Evolutionary conservation across 1,140 invertebrate genomes (phyloP), one percentile per base, ranked within the genome.

Genomic region (Cotesia typhae): DNA sequence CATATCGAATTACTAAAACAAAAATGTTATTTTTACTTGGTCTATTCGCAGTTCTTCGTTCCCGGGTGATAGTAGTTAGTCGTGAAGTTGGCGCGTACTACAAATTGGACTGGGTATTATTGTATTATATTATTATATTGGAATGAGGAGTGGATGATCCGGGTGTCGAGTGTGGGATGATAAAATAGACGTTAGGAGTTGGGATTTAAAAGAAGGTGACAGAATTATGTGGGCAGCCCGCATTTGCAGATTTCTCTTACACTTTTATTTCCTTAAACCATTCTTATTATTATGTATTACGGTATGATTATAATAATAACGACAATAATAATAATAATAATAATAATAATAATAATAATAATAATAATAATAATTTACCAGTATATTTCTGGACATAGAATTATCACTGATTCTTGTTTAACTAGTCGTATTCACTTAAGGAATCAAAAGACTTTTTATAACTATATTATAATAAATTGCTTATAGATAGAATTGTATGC

Each of bases 201-300:
- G n/a, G 4, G 9, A 41, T 64, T 9, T 64, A 12, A 64, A 68
- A 55, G 36, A 57, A 68, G 66, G 55, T 55, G 41, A 57, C 35
- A 57, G 66, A 52, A 37, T 57, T 60, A 70, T 70, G 67, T 70
- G 67, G 67, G 67, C 59, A 61, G 53, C 66, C 66, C 66, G 66
- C 41, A 47, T 47, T 47, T 10, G 41, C 66, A 68, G 66, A 68
- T 57, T 68, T 68, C 52, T 57, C 52, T 36, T 51, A 12, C 12
- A 68, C 47, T 68, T 17, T 10, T 55, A 12, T 55, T 55, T 55
- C 53, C 2, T 28, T 47, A 47, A 47, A 47, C 41, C 41, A 47
- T 47, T 47, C 41, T 9, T 47, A 47, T 57, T 20, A 14, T 20
- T 20, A 14, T 57, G n/a, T 57, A 28, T 28, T 28, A 28, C 28